Evolutionary conservation across 2,888 invertebrate genomes (phyloP).

Genomic region (Heteromyza rotundicornis): DNA sequence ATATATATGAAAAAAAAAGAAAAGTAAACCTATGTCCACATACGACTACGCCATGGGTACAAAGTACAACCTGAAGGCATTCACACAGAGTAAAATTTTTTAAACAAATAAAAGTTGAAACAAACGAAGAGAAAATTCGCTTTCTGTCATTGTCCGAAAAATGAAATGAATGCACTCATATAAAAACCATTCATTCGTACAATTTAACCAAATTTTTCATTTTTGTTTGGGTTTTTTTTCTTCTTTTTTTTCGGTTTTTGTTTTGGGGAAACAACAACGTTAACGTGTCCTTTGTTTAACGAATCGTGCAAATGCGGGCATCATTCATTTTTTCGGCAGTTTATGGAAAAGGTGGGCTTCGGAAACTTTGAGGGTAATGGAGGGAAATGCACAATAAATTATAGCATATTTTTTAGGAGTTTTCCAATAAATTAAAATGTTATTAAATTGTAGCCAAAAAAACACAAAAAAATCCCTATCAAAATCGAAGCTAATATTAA

Average conservation of each 20-base stretch:
- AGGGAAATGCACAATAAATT: no score
- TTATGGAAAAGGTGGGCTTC: no score
- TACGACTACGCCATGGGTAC: background rate
- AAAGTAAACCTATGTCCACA: constrained; percentile 22
- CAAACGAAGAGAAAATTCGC: no score
- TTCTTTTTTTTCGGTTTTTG: constrained; percentile 8
- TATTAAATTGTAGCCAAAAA: no score
- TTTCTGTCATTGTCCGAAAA: constrained; percentile 20
- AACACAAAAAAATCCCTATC: constrained; percentile 10
- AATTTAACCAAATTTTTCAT: constrained; percentile 25
- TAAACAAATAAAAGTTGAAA: constrained; percentile 52
- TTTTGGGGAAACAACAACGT: constrained; percentile 21
- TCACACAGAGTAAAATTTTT: constrained; percentile 36
- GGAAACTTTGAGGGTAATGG: no score
- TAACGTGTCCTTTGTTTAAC: constrained; percentile 63
- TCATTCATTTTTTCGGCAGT: constrained; percentile 27
- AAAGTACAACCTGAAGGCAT: constrained; percentile 30
- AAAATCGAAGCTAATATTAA: constrained; percentile 9
- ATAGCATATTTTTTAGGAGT: no score
- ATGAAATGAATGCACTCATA: constrained; percentile 12
- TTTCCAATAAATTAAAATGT: no score
- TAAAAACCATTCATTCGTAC: constrained; percentile 26
- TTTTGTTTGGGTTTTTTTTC: constrained; percentile 13
- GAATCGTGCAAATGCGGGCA: constrained; percentile 63
- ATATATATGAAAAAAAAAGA: constrained; percentile 31